These are phyloP conservation scores for Holacanthella duospinosa DNA, from an alignment of 2,888 invertebrate species.

Conservation along the genomic window DNA sequence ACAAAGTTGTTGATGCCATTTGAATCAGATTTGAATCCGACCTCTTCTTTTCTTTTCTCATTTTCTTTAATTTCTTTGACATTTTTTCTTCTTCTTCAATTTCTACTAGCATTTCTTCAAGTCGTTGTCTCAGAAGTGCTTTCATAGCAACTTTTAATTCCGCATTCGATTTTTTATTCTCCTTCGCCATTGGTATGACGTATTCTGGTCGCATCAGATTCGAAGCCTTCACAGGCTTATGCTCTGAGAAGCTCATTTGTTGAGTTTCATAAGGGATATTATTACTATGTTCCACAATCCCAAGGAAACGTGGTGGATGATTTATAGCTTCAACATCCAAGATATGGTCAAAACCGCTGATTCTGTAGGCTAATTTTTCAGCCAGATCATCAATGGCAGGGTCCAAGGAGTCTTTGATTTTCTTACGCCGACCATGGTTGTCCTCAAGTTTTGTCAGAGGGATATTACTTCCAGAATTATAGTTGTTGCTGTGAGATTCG, in stretches of 20 bases:
- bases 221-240: constrained; percentile 16
- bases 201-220: neutral
- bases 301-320: neutral
- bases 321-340: neutral
- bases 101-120: constrained; percentile 19
- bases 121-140: constrained; percentile 21
- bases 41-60: neutral
- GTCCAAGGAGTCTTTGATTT: neutral
- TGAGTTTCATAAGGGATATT: neutral
- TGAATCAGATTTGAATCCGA: neutral
- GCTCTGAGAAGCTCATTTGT: constrained; percentile 24
- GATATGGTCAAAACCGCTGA: neutral
- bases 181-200: neutral
- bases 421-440: neutral
- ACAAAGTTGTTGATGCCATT: neutral
- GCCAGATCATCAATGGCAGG: neutral
- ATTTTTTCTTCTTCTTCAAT: constrained; percentile 4
- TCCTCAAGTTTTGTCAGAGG: neutral
- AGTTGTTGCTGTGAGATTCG: neutral
- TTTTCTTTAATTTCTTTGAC: constrained; percentile 12
- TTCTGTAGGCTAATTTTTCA: neutral
- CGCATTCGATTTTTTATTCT: neutral
- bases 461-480: too few relatives aligned
- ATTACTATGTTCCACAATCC: neutral
- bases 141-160: constrained; percentile 2